Base-by-base conservation (phyloP, 2,888 invertebrate species). In the Scaptomyza cyrtandrae region DNA sequence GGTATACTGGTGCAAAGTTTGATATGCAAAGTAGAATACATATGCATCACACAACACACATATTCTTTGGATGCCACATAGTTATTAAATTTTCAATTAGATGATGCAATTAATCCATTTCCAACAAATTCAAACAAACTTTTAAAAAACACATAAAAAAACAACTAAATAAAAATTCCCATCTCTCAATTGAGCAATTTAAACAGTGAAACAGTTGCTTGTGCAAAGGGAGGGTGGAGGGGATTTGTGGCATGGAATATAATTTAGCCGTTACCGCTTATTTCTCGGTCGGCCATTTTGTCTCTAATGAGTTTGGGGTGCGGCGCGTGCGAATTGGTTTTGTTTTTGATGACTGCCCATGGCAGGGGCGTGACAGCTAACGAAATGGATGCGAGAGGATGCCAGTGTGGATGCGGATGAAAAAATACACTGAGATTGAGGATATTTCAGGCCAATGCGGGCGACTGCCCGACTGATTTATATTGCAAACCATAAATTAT, bases 401-500 rank as follows among this genome's bases (percentile, higher is more conserved):
- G 14, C 14, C 6, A n/a, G 14, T 10, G 46, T 11, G 16, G 53
- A 29, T 19, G 53, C 10, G 19, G 43, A 13, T 49, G 24, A 24
- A 9, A 43, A 41, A 54, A 16, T 43, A 44, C 66, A 71, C 75
- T 54, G 79, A 75, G 79, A 75, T 79, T 75, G 69, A 63, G 74
- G 59, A 59, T 75, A 74, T 57, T 78, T 70, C 80, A 75, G 60
- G 55, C 54, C 46, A 62, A 59, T 71, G 77, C 72, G 80, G 59
- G 66, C 60, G 53, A 52, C 61, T 14, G 41, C 52, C 35, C 64
- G 66, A 74, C 83, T 82, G 81, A 82, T 82, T 82, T 82, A 82
- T 86, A 76, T 79, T 60, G 60, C 66, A 57, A 66, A 62, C 70
- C 72, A 79, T 82, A 82, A 82, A 82, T 82, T 86, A 83, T 84